These are phyloP conservation scores for Drosophila melanocephala DNA, from an alignment of 2,888 invertebrate genomes.

Conservation along the genomic window DNA sequence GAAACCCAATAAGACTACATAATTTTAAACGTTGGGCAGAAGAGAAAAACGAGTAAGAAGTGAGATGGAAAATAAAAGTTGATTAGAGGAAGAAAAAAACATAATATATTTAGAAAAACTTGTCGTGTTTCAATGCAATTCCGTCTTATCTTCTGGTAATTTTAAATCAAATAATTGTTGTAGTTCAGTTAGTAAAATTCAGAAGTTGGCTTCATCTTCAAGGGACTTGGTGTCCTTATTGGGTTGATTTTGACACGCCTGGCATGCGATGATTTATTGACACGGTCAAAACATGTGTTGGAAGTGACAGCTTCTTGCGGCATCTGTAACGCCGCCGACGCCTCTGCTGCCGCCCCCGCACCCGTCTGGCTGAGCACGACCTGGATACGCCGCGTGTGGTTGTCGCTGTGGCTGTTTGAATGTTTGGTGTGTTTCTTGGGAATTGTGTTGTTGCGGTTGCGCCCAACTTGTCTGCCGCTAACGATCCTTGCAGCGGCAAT, in stretches of 20 bases:
- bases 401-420: constrained; percentile 39
- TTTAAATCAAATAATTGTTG: background rate
- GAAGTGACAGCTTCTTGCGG: constrained; percentile 85
- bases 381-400: constrained; percentile 76
- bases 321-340: constrained; percentile 79
- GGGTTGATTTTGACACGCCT: constrained; percentile 69
- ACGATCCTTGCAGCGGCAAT: constrained; percentile 82
- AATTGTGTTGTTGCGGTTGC: constrained; percentile 84
- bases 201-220: background rate
- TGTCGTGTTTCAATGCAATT: no score
- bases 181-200: background rate
- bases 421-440: constrained; percentile 56
- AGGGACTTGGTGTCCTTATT: constrained; percentile 7
- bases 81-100: background rate
- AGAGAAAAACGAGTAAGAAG: fast-evolving
- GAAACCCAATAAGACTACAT: background rate
- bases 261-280: constrained; percentile 85
- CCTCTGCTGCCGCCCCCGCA: constrained; percentile 32
- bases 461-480: constrained; percentile 84
- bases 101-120: background rate
- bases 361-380: constrained; percentile 8
- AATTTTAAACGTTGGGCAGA: fast-evolving
- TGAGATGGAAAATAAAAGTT: fast-evolving
- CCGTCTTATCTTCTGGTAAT: background rate
- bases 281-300: constrained; percentile 86